Evolutionary conservation across 2,888 invertebrate genomes (phyloP).

Genomic region (Troides helena): DNA sequence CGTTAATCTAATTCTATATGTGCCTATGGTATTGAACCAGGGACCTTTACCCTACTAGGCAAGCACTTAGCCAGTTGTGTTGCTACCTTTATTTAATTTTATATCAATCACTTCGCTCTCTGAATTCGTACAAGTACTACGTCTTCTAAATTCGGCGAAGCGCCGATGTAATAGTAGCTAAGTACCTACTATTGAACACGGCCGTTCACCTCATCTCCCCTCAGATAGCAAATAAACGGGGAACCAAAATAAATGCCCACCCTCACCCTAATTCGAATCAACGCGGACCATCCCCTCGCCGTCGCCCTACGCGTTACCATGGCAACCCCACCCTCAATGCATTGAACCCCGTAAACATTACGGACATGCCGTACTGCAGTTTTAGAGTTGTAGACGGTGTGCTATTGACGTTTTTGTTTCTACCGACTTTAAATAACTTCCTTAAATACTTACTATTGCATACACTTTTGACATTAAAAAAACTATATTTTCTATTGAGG

Average conservation of each 20-base stretch:
- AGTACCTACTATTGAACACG: conserved; percentile 40
- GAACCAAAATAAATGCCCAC: conserved; percentile 70
- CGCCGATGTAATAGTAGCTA: conserved; percentile 29
- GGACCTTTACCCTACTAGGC: too few relatives aligned
- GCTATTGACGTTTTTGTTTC: conserved; percentile 63
- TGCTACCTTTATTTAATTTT: too few relatives aligned
- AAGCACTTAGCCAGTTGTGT: too few relatives aligned
- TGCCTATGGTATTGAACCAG: too few relatives aligned
- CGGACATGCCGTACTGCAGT: conserved; percentile 37
- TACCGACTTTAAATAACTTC: conserved; percentile 31
- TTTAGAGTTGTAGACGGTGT: conserved; percentile 32
- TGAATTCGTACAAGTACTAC: background rate
- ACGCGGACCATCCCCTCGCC: conserved; percentile 61
- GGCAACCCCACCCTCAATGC: conserved; percentile 58
- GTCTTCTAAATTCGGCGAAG: conserved; percentile 15
- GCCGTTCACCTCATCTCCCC: conserved; percentile 76
- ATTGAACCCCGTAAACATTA: conserved; percentile 55
- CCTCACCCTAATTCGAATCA: conserved; percentile 69
- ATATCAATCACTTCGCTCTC: background rate
- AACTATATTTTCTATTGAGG: too few relatives aligned
- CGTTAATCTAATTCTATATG: too few relatives aligned
- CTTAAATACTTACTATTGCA: background rate
- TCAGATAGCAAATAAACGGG: conserved; percentile 64
- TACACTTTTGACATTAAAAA: too few relatives aligned
- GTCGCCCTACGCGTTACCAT: conserved; percentile 61